Base-by-base conservation (phyloP, 2,113 vertebrate genomes). In the Ivindomyrus marchei region DNA sequence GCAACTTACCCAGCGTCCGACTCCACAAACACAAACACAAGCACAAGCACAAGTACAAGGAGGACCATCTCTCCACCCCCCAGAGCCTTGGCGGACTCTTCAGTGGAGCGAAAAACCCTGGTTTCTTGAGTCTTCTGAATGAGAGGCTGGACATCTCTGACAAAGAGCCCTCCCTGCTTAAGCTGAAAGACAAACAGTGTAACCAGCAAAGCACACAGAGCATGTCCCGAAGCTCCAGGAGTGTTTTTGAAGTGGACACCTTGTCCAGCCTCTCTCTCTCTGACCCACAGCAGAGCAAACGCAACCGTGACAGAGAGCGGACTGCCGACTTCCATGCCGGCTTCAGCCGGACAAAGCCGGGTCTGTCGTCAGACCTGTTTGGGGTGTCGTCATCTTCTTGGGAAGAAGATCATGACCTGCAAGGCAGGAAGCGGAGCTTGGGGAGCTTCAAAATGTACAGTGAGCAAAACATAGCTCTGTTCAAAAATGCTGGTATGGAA, bases 21-120 rank as follows among this genome's bases (percentile, higher is more conserved):
- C 97, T 99, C 93, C 98, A 98, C 94, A 99, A 99, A 95, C 97
- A 97, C 92, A 99, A 99, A 96, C 98, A 99, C 94, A 99, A 98
- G 96, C 98, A 99, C 94, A 99, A 99, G 96, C 98, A 98, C 94
- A 99, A 99, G 95, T 98, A 98, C 97, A 98, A 99, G 96, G 98
- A 99, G 52, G 98, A 99, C 83, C 95, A 97, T 89, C 96, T 97
- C 92, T 86, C 97, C 87, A 96, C 97, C 89, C 94, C 96, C 36
- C 97, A 98, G 0, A 94, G 98, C 93, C 93, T 99, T 91, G 98
- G 97, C 0, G 98, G 98, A 92, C 97, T 99, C 91, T 99, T 99
- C 92, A 94, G 97, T 83, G 96, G 97, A 91, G 97, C 98, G 90
- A 95, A 97, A 92, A 94, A 96, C 11, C 95, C 95, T 92, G 97